phyloP scores from a whole-genome alignment of 1,140 invertebrate genomes.

The Agrypnia vestita region DNA sequence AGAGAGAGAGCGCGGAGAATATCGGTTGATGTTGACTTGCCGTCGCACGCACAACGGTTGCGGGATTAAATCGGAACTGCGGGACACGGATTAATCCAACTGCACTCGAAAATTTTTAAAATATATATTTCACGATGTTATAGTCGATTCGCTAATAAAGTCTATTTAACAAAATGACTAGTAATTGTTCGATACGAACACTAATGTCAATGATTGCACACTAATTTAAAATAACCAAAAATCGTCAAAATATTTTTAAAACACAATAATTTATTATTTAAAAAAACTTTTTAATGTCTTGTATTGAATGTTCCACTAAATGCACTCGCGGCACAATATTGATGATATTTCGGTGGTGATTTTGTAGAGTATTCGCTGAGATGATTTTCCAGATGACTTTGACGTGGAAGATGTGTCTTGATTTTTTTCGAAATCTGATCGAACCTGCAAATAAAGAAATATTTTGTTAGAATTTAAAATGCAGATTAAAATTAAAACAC shows the following conservation, averaged over 20 bases:
- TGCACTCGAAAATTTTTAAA: too few species aligned
- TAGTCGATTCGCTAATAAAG: too few species aligned
- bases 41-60: conserved; percentile 42
- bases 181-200: background rate
- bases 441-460: conserved; percentile 54
- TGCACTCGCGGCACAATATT: conserved; percentile 1
- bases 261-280: background rate
- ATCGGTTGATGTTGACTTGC: background rate
- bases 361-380: conserved; percentile 19
- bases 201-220: conserved; percentile 24
- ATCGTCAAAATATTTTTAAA: conserved; percentile 12
- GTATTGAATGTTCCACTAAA: conserved; percentile 14
- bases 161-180: conserved; percentile 29
- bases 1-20: conserved; percentile 5
- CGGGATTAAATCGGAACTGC: too few species aligned
- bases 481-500: too few species aligned
- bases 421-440: conserved; percentile 37
- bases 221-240: background rate
- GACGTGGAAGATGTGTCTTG: conserved; percentile 31
- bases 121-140: too few species aligned
- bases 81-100: too few species aligned
- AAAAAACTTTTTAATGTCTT: background rate
- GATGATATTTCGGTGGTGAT: conserved; percentile 16
- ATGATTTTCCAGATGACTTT: background rate
- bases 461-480: background rate